Evolutionary conservation across 2,113 vertebrate species (phyloP), one percentile per base, ranked within the genome.

Genomic region (Eclectus roratus): DNA sequence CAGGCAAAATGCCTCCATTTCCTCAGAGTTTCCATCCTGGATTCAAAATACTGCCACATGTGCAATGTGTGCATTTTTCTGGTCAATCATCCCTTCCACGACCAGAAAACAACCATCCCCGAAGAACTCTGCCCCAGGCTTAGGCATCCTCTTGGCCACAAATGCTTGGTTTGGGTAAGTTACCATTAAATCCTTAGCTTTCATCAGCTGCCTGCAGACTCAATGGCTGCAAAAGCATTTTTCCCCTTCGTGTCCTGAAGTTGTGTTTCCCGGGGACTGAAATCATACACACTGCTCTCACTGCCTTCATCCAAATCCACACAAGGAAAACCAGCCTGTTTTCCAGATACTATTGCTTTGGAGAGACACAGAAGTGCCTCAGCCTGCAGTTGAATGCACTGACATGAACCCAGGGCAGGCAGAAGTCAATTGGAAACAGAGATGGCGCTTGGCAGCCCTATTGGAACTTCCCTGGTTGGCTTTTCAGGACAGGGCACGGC

Each of bases 1-100:
- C 0, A 2, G 33, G 5, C 50, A 52, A 35, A 52, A 9, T 1
- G 0, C 33, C 65, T 72, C 50, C 1, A 2, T 10, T 44, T 43
- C 77, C 68, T 60, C 74, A 63, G 39, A 39, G 20, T 79, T 90
- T 77, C 85, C 83, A 87, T 8, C 28, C 52, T 0, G 1, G 9
- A 18, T 71, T 73, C 61, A 56, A 35, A 93, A 55, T 23, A 56
- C 69, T 6, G 79, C 74, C 63, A 71, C 29, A 14, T 41, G 39
- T 49, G 37, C 70, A 86, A 58, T 76, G n/a, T 33, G 71, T 25
- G 63, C 37, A 27, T 80, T 82, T 52, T 85, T 78, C 37, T 91
- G 65, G 44, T 60, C 33, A 96, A 72, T 25, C 10, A 44, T 76
- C 50, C 64, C 58, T 77, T 53, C 61, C 37, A 13, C 0, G n/a